These are phyloP conservation scores for Hucho hucho DNA, from an alignment of 2,113 vertebrate genomes.

Conservation along the genomic window DNA sequence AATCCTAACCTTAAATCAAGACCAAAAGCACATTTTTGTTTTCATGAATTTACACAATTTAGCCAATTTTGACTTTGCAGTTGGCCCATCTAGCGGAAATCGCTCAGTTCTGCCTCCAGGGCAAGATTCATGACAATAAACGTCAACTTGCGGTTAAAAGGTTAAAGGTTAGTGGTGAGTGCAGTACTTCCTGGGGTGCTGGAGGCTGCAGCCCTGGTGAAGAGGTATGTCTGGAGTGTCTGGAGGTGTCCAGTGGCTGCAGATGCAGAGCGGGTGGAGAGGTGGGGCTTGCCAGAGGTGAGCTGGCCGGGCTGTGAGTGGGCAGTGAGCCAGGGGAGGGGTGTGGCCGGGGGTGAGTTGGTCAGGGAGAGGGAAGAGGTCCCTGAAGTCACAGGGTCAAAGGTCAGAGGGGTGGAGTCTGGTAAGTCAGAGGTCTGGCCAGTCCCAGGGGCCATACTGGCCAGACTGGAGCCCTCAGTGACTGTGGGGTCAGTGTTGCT, in stretches of 20 bases:
- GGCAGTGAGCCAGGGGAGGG: slow-evolving; percentile 62
- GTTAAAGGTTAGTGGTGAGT: slow-evolving; percentile 12
- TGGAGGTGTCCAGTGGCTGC: slow-evolving; percentile 20
- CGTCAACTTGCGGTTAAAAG: background rate
- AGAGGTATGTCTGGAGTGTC: slow-evolving; percentile 15
- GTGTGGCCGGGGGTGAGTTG: slow-evolving; percentile 41
- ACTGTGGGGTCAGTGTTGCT: background rate
- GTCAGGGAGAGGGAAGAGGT: slow-evolving; percentile 57
- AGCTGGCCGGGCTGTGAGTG: slow-evolving; percentile 27
- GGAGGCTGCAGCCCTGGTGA: slow-evolving; percentile 44
- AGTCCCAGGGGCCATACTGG: slow-evolving; percentile 8
- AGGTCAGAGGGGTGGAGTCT: slow-evolving; percentile 8
- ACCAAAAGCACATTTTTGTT: too few species aligned
- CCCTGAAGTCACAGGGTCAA: slow-evolving; percentile 21
- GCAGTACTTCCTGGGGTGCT: slow-evolving; percentile 50
- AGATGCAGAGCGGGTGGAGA: slow-evolving; percentile 46
- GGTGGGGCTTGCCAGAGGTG: slow-evolving; percentile 41
- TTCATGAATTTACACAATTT: too few species aligned
- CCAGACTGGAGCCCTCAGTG: slow-evolving; percentile 11
- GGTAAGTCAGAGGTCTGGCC: background rate
- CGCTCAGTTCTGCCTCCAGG: too few species aligned
- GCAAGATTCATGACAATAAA: too few species aligned
- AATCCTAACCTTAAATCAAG: too few species aligned
- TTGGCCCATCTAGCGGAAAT: too few species aligned
- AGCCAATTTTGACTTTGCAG: too few species aligned